A percentile compares a stretch with the other conserved stretches of the same genome.
Conservation (phyloP, 2,888 invertebrate genomes). For the Luffia ferchaultella region DNA sequence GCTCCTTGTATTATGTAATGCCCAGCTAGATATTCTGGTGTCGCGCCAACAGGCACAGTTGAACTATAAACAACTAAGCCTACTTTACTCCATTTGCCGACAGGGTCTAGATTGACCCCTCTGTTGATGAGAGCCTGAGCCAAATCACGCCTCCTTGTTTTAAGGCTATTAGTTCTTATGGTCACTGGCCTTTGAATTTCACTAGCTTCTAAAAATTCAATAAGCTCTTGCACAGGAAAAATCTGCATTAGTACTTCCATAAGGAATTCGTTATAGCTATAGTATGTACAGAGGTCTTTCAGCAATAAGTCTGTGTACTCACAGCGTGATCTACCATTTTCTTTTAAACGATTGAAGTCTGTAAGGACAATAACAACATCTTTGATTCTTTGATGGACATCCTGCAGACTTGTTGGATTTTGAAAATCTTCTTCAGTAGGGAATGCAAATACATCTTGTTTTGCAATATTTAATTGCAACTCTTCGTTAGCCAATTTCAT, state of each 20-base stretch:
- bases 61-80: constrained; percentile 96
- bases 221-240: constrained; percentile 84
- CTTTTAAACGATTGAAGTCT: constrained; percentile 78
- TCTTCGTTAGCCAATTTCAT: constrained; percentile 81
- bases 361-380: constrained; percentile 82
- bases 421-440: constrained; percentile 79
- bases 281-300: constrained; percentile 90
- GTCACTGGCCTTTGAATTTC: constrained; percentile 95
- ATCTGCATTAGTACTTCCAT: constrained; percentile 93
- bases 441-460: constrained; percentile 80
- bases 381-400: constrained; percentile 88
- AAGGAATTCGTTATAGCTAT: constrained; percentile 96
- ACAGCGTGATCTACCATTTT: constrained; percentile 73
- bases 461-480: constrained; percentile 80
- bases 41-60: constrained; percentile 96
- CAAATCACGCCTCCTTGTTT: constrained; percentile 89
- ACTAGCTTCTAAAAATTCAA: constrained; percentile 96
- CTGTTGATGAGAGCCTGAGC: constrained; percentile 95
- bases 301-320: constrained; percentile 85
- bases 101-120: constrained; percentile 97
- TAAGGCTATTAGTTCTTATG: constrained; percentile 94
- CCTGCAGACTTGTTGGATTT: constrained; percentile 77
- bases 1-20: constrained; percentile 98
- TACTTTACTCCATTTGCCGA: constrained; percentile 98
- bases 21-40: constrained; percentile 98